phyloP scores from a whole-genome alignment of 2,797 vertebrate species.

The Octomys mimax region DNA sequence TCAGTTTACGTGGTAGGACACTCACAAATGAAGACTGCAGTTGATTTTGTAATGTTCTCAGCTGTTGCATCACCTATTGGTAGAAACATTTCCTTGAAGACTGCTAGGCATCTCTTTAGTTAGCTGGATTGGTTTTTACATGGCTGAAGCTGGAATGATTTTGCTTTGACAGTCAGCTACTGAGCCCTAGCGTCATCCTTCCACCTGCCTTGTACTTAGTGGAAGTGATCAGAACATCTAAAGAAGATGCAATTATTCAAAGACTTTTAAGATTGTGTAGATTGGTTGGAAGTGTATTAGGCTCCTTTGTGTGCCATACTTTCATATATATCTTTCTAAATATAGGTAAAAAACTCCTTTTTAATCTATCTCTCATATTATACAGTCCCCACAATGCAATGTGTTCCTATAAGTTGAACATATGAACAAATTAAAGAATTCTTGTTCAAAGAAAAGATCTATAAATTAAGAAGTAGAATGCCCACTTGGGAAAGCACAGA shows the following conservation, averaged over 20 bases:
- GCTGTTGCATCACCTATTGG: not conserved
- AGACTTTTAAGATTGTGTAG: not conserved
- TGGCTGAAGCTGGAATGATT: constrained; percentile 13
- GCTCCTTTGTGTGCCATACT: not conserved
- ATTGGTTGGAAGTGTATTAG: not conserved
- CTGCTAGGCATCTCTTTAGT: constrained; percentile 13
- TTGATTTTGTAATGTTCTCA: constrained; percentile 44
- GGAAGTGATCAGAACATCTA: constrained; percentile 54
- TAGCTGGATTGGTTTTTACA: constrained; percentile 57
- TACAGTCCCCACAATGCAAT: not conserved
- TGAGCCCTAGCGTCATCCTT: constrained; percentile 24
- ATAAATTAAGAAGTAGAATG: not conserved
- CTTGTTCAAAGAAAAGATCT: not conserved
- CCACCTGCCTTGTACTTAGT: constrained; percentile 18
- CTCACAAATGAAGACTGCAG: constrained; percentile 2
- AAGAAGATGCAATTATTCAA: not conserved
- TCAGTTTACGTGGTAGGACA: not conserved
- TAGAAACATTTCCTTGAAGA: not conserved
- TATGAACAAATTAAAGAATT: not conserved
- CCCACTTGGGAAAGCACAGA: not conserved
- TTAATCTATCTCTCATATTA: not conserved
- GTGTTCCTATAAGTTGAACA: constrained; percentile 18
- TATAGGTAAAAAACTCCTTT: not conserved
- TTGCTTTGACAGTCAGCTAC: constrained; percentile 60
- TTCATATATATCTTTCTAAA: not conserved